Conservation (phyloP, 2,113 vertebrate species). For the Excalfactoria chinensis region DNA sequence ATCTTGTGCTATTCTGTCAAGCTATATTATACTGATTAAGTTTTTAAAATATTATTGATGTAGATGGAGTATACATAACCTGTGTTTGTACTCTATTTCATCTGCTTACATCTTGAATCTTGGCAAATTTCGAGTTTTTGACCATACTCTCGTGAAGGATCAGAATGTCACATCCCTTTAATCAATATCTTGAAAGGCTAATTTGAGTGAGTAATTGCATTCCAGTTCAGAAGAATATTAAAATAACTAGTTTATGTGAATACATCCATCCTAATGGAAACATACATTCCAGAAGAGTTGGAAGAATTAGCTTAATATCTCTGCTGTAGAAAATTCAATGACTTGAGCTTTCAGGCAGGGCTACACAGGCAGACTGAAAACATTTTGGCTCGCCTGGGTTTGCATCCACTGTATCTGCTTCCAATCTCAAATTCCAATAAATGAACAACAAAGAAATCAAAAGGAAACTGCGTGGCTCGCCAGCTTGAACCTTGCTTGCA, state of each 20-base stretch:
- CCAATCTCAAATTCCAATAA: conserved; percentile 70
- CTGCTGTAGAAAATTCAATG: conserved; percentile 54
- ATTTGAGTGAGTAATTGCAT: conserved; percentile 67
- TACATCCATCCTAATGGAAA: conserved; percentile 62
- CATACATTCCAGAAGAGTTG: conserved; percentile 57
- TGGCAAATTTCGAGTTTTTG: conserved; percentile 53
- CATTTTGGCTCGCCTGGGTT: conserved; percentile 56
- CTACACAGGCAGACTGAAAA: conserved; percentile 45
- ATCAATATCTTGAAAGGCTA: conserved; percentile 63
- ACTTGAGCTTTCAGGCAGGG: conserved; percentile 57
- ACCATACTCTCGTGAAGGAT: conserved; percentile 41
- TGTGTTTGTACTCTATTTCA: conserved; percentile 63
- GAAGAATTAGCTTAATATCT: conserved; percentile 56
- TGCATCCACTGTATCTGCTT: conserved; percentile 64
- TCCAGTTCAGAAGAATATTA: conserved; percentile 65
- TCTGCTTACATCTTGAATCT: conserved; percentile 19
- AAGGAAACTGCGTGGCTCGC: conserved; percentile 61
- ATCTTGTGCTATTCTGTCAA: conserved; percentile 59
- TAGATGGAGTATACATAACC: conserved; percentile 59
- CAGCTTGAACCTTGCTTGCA: conserved; percentile 72
- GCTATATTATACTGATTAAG: conserved; percentile 66
- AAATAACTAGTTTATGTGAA: conserved; percentile 55
- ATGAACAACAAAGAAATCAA: conserved; percentile 67
- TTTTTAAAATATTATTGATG: conserved; percentile 56
- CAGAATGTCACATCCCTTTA: conserved; percentile 57